Evolutionary conservation across 2,797 vertebrate species (phyloP).

Genomic region (Tokudaia tokunoshimensis): DNA sequence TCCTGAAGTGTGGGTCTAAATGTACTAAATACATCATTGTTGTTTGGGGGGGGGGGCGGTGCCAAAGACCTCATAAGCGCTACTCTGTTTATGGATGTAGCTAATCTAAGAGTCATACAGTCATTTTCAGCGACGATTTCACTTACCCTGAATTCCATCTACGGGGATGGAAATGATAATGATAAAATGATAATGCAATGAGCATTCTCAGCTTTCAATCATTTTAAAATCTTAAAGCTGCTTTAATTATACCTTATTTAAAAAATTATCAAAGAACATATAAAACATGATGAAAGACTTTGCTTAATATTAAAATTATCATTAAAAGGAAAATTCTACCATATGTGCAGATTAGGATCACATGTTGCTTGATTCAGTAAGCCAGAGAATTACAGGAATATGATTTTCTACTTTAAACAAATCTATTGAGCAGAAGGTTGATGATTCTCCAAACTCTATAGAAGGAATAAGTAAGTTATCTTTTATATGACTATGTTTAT

Average conservation of each 20-base stretch:
- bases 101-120: background rate
- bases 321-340: constrained; percentile 28
- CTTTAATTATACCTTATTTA: constrained; percentile 36
- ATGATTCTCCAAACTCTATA: background rate
- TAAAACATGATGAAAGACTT: constrained; percentile 35
- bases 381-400: constrained; percentile 12
- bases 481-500: constrained; percentile 39
- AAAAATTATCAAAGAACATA: constrained; percentile 31
- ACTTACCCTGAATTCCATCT: constrained; percentile 48
- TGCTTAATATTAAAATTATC: constrained; percentile 47
- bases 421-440: constrained; percentile 8
- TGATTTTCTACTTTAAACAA: background rate
- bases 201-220: constrained; percentile 11
- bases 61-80: background rate
- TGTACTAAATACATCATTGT: background rate
- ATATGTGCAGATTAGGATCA: background rate
- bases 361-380: constrained; percentile 14
- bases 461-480: constrained; percentile 27
- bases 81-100: background rate
- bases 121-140: constrained; percentile 52
- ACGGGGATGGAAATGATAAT: background rate
- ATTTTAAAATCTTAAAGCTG: constrained; percentile 49
- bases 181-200: background rate
- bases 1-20: constrained; percentile 13
- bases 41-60: background rate